Evolutionary conservation across 1,140 invertebrate genomes (phyloP), one percentile per base, ranked within the genome.

Genomic region (Sitobion miscanthi): DNA sequence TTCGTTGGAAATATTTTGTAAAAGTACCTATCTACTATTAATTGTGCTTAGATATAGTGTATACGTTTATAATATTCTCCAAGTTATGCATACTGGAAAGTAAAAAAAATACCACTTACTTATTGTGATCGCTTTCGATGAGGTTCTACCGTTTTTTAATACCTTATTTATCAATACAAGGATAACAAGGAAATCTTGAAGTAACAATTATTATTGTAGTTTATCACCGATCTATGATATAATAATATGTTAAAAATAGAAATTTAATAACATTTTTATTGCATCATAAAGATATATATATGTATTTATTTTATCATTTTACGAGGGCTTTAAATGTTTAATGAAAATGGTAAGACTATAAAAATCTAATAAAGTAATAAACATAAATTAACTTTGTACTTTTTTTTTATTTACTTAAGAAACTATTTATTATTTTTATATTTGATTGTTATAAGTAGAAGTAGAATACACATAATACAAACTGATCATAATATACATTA

Each of bases 171-270:
- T 47, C 42, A 42, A 86, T 8, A 23, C 11, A 69, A n/a, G 23
- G 38, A 86, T 45, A 86, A 86, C 83, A 86, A 86, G 42, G 42
- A 86, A 86, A 23, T 45, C 42, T 86, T 45, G 25, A 30, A 86
- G 42, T 86, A 86, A 86, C 42, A 86, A 49, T 85, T 86, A 86
- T 85, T 86, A 86, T 85, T 23, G 38, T 85, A 85, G 21, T 85
- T 85, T 25, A 86, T 86, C 42, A 86, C 38, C 83, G 38, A 42
- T 86, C 23, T 17, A 23, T 86, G 42, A 86, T 86, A 38, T 21
- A 38, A 85, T 85, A 85, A 86, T 85, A 85, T 86, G 38, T 86
- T 86, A 45, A 23, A 38, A 45, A 45, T 86, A 86, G 83, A 86
- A 86, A 86, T 86, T 86, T 86, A 45, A 45, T 45, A 21, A 47